Base-by-base conservation (phyloP, 30 jellyfish, hydroid and myxozoan species). In the Clytia hemisphaerica region DNA sequence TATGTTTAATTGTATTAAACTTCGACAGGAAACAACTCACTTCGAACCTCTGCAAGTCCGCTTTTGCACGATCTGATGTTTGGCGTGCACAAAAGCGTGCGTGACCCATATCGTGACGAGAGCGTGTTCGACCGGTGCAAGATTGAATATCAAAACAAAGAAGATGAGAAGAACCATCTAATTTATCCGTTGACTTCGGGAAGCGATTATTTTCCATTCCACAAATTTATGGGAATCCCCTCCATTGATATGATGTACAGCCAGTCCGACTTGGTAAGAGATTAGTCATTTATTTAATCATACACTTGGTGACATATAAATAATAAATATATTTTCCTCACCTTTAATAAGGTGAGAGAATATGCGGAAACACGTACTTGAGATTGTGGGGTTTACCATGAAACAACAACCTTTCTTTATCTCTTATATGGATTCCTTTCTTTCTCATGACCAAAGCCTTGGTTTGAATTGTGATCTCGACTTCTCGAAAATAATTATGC, bases 21-120 rank as follows among this genome's bases (percentile, higher is more conserved):
- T n/a, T n/a, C n/a, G n/a, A n/a, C 46, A 85, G 95, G 95, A 30
- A 85, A 85, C 44, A 54, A 85, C 50, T 76, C 95, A 5, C 33
- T 70, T 4, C 18, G 5, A 0, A 19, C 91, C 49, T 60, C 75
- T 4, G 80, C 83, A 4, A 85, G 95, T 59, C 95, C 83, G 18
- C 75, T 85, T 3, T 44, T 80, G 3, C 59, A 76, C 58, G 44
- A 77, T 15, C 6, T 78, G 40, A 51, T 85, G 19, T 77, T 45
- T 62, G 60, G 62, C n/a, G 38, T 37, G 28, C 25, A 63, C 45
- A 71, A 71, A 35, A 46, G 58, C 84, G 95, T 77, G 36, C 14
- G 19, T n/a, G 70, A 57, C 16, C 70, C 70, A 0, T 16, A n/a
- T 45, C 25, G 30, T 22, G 70, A 9, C 30, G 30, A 22, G 53